Base-by-base conservation (phyloP, 35 echinoderm and acorn worm genomes). In the Holothuria glaberrima region DNA sequence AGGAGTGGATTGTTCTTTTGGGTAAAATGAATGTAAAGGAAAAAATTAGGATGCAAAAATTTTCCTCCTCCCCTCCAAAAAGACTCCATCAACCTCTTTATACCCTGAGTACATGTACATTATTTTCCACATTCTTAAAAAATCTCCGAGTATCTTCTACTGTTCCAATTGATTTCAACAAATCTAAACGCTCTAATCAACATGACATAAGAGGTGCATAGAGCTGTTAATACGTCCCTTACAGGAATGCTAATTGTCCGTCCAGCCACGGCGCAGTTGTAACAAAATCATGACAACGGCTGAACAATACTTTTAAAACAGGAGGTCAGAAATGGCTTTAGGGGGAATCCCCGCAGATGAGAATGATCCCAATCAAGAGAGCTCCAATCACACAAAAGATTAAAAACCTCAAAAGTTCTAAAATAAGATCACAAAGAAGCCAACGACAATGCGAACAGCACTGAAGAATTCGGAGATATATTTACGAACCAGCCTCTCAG, bases 341-440 rank as follows among this genome's bases (percentile, higher is more conserved):
- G 74, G 0, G 50, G 74, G 9, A 78, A 48, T 78, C 74, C 18
- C 74, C 74, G 10, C 7, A 20, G 74, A 78, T 78, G 0, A 78
- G 5, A 1, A 78, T 48, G 38, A 78, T 13, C 2, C 74, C 74
- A 10, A 78, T 48, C 44, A 78, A 48, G 38, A 48, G 50, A 24
- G 74, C 74, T 19, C 74, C 74, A 48, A 78, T 78, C 18, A 78
- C 14, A 41, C 74, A 38, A 24, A 78, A 78, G 50, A 48, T 48
- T 24, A 78, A 12, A 48, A 78, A 78, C 50, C 44, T 48, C 16
- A 78, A 4, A 7, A 78, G 26, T 78, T 78, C 74, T 38, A 78
- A 78, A 48, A 48, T 28, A 78, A 48, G 5, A 78, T 78, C 74
- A 78, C 74, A 30, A 78, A 78, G 74, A 78, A 78, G 41, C 50